These are phyloP conservation scores for Ceratoteleas bidentatus DNA, from an alignment of 1,140 invertebrate genomes.

Conservation along the genomic window DNA sequence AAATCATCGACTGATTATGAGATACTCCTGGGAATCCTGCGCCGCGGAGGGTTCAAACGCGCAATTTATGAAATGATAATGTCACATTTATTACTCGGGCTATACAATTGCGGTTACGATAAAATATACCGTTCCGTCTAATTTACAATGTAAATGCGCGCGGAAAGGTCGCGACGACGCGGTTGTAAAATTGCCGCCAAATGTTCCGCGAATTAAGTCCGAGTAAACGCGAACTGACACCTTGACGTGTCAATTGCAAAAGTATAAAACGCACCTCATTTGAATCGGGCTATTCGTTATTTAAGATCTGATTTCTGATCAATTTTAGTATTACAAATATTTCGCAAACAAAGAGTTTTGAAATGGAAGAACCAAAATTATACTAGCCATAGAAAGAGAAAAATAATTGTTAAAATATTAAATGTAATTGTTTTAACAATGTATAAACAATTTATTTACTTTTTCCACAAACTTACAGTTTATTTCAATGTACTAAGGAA, in stretches of 20 bases:
- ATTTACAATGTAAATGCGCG: constrained; percentile 44
- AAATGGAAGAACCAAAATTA: too few species aligned
- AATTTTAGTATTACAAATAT: too few species aligned
- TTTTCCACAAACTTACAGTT: too few species aligned
- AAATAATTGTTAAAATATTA: too few species aligned
- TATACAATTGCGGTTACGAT: constrained; percentile 39
- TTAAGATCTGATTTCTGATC: too few species aligned
- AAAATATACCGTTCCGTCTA: constrained; percentile 29
- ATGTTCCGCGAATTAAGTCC: constrained; percentile 18
- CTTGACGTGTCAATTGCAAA: background rate
- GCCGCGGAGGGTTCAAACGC: constrained; percentile 26
- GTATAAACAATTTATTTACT: too few species aligned
- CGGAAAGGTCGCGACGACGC: constrained; percentile 14
- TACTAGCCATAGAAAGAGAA: too few species aligned
- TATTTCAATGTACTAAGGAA: too few species aligned
- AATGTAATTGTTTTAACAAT: too few species aligned
- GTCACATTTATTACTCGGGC: constrained; percentile 47
- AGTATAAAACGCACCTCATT: too few species aligned
- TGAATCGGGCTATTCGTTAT: too few species aligned
- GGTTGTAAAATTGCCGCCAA: constrained; percentile 10
- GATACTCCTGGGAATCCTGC: constrained; percentile 29
- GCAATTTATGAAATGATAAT: constrained; percentile 58
- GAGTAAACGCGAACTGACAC: constrained; percentile 8
- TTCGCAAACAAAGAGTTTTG: too few species aligned
- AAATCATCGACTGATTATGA: constrained; percentile 46